Base-by-base conservation (phyloP, 2,888 invertebrate species). In the Dolichopus griseipennis region DNA sequence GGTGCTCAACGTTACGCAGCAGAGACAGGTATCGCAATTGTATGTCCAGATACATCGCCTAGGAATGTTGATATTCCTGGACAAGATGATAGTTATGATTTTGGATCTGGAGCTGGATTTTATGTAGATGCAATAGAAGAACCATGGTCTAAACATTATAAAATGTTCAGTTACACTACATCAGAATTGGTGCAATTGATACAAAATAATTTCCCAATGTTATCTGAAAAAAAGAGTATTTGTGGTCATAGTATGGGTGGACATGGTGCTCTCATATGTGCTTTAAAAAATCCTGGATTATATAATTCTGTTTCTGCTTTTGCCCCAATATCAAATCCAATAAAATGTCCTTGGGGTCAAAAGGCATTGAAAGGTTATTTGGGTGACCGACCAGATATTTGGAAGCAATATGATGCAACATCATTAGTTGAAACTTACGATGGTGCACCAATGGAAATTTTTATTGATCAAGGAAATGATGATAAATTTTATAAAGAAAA, bases 241-340 rank as follows among this genome's bases (percentile, higher is more conserved):
- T 90, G 89, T 86, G 93, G 92, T 0, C 92, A 92, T 75, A 96
- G 97, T 77, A 99, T 99, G 98, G 98, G 98, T 70, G 98, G 98
- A 33, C 97, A 98, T 83, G 98, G 99, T 41, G 97, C 97, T 20
- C 79, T 98, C 65, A 88, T 95, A 67, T 91, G 92, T 76, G 91
- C 92, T 7, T 81, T 99, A 63, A 92, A 93, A 80, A 95, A 95
- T 81, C 97, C 97, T 12, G 92, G 92, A 18, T 82, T 90, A 69
- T 98, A 92, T 81, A 87, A 87, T 75, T 88, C 91, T 10, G 95
- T 96, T 0, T 96, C 97, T 71, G 96, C 95, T 7, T 97, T 99
- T 84, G 89, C 98, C 5, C 97, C 99, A 0, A 96, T 98, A 76
- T 89, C 90, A 73, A 95, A 97, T 81, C 97, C 98, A 0, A 85